Evolutionary conservation across 2,113 vertebrate genomes (phyloP), one percentile per base, ranked within the genome.

Genomic region (Pandion haliaetus): DNA sequence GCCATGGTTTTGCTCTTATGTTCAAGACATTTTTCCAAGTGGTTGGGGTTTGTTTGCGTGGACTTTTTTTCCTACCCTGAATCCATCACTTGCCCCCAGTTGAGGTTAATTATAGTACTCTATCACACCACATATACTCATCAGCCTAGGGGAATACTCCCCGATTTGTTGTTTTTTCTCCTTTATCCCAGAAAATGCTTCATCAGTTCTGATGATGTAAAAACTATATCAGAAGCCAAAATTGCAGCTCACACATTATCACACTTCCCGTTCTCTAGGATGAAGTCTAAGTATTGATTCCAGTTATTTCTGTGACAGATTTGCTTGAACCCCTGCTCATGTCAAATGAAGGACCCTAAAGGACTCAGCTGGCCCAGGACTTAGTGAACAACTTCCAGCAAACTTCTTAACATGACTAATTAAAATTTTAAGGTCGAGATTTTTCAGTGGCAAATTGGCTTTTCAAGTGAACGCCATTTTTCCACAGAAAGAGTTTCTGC

Each of bases 101-200:
- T 69, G 94, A 79, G 89, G 47, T 93, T 74, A 89, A 82, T 90
- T 85, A 61, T 28, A 61, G 87, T 59, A 54, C 72, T 94, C 85
- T 79, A 79, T 96, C 95, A 95, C 84, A 61, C 74, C 74, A 25
- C 78, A 91, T 28, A 49, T 63, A 57, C 57, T 88, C 36, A 7
- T 29, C 84, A 88, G 92, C 95, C 95, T 61, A 3, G 44, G 93
- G 95, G 87, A 91, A 91, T 38, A 45, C 49, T 87, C 65, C 57
- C 70, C 61, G 49, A 77, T 79, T 85, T 93, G 81, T 72, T 87
- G 84, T 1, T 59, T 95, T 94, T 97, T 67, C 80, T 90, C 82
- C 50, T 83, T 69, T 66, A 84, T 95, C 66, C 81, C 70, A 90
- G 90, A 88, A 95, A 96, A 94, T 42, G 78, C 92, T 96, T 85